Evolutionary conservation across 2,888 invertebrate species (phyloP).

Genomic region (Trypoxylon attenuatum): DNA sequence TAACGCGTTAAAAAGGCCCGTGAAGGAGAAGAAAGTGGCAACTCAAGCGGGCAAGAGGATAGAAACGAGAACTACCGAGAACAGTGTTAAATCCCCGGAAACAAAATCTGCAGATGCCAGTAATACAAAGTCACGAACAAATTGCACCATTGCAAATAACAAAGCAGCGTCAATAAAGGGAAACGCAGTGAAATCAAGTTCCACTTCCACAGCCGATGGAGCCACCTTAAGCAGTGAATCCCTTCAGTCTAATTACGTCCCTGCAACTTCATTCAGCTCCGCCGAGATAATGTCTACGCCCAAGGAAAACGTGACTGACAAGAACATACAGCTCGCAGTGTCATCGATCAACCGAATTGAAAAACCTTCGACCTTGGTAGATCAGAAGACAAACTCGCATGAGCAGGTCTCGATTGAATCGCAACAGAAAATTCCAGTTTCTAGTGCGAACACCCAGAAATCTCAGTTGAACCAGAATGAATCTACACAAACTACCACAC

Average conservation of each 20-base stretch:
- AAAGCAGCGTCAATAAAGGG: constrained; percentile 16
- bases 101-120: constrained; percentile 11
- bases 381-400: constrained; percentile 17
- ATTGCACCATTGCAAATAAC: constrained; percentile 12
- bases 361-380: constrained; percentile 17
- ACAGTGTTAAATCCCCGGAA: constrained; percentile 21
- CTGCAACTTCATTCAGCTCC: neutral
- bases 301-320: neutral
- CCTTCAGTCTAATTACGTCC: neutral
- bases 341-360: neutral
- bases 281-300: neutral
- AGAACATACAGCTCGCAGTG: neutral
- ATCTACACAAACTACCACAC: neutral
- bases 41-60: constrained; percentile 55
- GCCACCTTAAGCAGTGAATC: neutral
- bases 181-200: neutral
- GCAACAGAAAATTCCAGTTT: neutral
- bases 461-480: constrained; percentile 2
- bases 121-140: constrained; percentile 23
- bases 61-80: constrained; percentile 42
- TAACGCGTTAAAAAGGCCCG: constrained; percentile 66
- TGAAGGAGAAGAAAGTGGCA: constrained; percentile 59
- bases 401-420: constrained; percentile 6
- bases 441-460: neutral
- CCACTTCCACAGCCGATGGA: neutral